A percentile compares a stretch with the other conserved stretches of the same genome.
phyloP scores from a whole-genome alignment of 2,888 invertebrate genomes.

The Drosophila pegasa region DNA sequence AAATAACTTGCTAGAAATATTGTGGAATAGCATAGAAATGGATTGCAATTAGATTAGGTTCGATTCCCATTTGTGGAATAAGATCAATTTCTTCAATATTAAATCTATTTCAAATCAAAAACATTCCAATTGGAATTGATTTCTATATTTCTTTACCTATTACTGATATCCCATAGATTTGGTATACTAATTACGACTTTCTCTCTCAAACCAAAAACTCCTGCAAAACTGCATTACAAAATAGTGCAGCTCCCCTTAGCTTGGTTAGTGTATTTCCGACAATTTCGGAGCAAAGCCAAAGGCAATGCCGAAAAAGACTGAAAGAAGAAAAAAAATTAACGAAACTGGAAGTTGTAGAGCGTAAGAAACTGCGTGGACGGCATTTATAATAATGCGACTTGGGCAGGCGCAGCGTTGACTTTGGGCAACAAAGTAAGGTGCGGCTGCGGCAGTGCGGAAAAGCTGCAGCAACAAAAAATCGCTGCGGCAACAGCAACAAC shows the following conservation, averaged over 20 bases:
- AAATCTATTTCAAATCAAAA: background rate
- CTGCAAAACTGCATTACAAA: background rate
- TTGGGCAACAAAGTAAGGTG: slow-evolving; percentile 71
- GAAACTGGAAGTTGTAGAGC: slow-evolving; percentile 72
- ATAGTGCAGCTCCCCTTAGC: background rate
- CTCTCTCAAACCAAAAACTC: background rate
- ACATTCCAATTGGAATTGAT: background rate
- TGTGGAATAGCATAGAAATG: too few species aligned
- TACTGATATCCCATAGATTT: background rate
- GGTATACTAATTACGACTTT: background rate
- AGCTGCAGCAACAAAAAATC: slow-evolving; percentile 44
- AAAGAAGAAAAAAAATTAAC: slow-evolving; percentile 7
- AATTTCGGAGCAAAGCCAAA: slow-evolving; percentile 34
- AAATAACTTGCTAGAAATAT: too few species aligned
- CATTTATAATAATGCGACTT: slow-evolving; percentile 79
- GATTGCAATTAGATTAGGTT: background rate
- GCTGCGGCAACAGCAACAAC: slow-evolving; percentile 32
- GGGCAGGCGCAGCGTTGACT: slow-evolving; percentile 45
- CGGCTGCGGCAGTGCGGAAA: slow-evolving; percentile 75
- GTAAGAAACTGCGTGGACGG: slow-evolving; percentile 83
- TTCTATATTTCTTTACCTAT: background rate
- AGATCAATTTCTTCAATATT: background rate
- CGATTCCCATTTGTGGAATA: background rate
- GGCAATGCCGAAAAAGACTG: slow-evolving; percentile 32
- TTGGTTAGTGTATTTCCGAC: slow-evolving; percentile 25